Evolutionary conservation across 2,888 invertebrate genomes (phyloP), one percentile per base, ranked within the genome.

Genomic region (Limnephilus lunatus): DNA sequence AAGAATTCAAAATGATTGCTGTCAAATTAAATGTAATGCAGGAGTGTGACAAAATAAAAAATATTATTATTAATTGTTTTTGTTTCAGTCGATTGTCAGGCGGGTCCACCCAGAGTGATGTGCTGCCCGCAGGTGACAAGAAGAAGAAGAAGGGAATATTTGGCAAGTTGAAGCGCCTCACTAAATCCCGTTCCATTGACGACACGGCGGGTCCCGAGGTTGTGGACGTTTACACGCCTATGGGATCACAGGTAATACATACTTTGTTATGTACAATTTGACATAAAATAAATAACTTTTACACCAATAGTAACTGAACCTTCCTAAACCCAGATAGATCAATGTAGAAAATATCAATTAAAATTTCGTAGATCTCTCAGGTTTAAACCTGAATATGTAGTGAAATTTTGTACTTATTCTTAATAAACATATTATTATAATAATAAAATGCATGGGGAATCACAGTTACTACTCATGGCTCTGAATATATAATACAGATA

Each of bases 71-170:
- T 2, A 82, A 85, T 83, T 93, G 19, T 93, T 94, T 48, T 94
- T 91, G 92, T 94, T 94, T 86, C 94, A 97, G 98, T 94, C 97
- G 98, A 83, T 95, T 98, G 94, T 98, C 98, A 0, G 98, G 97
- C 85, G 98, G 98, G 19, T 98, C 98, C 1, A 98, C 98, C 0
- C 98, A 98, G 95, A 98, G 98, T 95, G 98, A 98, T 94, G 97
- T 97, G 94, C 95, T 97, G 92, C 97, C 97, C 4, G 95, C 95
- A 1, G 96, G 97, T 68, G 97, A 98, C 92, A 98, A 98, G 95
- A 98, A 98, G 95, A 97, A 98, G 95, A 97, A 97, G 94, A 98
- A 98, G 95, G 97, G 98, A 89, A 95, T 98, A 80, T 98, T 98
- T 94, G 98, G 98, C 31, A 98, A 98, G 95, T 95, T 99, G 94